A percentile compares a stretch with the other conserved stretches of the same genome.
Evolutionary conservation across 2,888 invertebrate genomes (phyloP).

Genomic region (Carterocephalus palaemon): DNA sequence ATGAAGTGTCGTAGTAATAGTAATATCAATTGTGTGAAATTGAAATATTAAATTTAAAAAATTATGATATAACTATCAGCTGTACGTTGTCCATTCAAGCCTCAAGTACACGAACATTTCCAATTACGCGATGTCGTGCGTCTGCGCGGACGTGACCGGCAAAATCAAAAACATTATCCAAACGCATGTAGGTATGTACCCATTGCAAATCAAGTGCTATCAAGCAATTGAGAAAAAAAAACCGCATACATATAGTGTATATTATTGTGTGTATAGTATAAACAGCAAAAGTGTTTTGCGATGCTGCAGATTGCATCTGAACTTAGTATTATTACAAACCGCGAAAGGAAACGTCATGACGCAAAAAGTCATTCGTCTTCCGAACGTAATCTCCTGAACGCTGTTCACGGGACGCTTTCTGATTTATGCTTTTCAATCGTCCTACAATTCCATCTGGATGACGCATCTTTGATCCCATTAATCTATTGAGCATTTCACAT

Average conservation of each 20-base stretch:
- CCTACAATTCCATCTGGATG: conserved; percentile 16
- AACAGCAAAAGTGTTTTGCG: conserved; percentile 43
- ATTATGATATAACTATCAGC: conserved; percentile 7
- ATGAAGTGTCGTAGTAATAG: too few species aligned
- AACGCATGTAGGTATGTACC: conserved; percentile 29
- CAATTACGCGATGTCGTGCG: conserved; percentile 26
- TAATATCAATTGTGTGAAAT: too few species aligned
- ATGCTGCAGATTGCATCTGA: conserved; percentile 37
- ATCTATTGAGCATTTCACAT: conserved; percentile 30
- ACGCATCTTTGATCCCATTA: conserved; percentile 11
- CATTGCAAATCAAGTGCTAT: conserved; percentile 32
- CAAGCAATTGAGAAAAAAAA: conserved; percentile 31
- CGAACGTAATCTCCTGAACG: conserved; percentile 21
- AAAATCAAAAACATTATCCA: conserved; percentile 38
- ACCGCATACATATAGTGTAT: too few species aligned
- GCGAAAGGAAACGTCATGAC: conserved; percentile 32
- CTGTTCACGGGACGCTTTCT: conserved; percentile 30
- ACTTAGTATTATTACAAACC: conserved; percentile 34
- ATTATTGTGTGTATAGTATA: too few species aligned
- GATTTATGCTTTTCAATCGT: conserved; percentile 34
- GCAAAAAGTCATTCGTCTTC: conserved; percentile 35
- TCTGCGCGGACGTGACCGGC: conserved; percentile 31
- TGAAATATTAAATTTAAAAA: neutral
- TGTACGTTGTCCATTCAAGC: conserved; percentile 22
- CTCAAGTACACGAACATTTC: conserved; percentile 20